A percentile compares a stretch with the other conserved stretches of the same genome.
Evolutionary conservation across 2,797 vertebrate genomes (phyloP).

Genomic region (Dermochelys coriacea): DNA sequence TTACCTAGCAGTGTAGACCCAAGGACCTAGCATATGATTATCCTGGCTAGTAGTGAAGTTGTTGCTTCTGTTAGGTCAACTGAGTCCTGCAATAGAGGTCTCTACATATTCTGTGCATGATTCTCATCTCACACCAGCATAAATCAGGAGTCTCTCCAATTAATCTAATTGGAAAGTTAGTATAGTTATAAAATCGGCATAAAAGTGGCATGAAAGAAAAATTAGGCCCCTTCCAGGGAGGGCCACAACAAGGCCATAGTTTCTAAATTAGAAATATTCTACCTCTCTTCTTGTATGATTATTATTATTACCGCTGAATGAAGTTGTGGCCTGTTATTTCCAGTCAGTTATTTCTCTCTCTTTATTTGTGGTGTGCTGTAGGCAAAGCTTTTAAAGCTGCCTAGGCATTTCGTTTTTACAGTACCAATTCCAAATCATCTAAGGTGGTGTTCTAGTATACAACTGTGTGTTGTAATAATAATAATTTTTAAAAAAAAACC

Average conservation of each 20-base stretch:
- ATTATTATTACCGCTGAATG: background rate
- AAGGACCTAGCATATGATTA: background rate
- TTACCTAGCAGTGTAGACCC: background rate
- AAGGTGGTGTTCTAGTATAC: background rate
- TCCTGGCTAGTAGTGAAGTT: background rate
- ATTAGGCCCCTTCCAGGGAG: background rate
- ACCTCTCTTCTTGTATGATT: rapidly evolving
- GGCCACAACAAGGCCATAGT: background rate
- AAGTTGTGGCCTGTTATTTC: slow-evolving; percentile 16
- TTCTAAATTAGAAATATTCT: background rate
- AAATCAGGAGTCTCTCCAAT: background rate
- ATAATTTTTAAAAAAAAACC: background rate
- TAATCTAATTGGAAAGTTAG: background rate
- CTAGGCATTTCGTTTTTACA: slow-evolving; percentile 14
- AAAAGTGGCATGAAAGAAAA: background rate
- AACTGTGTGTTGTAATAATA: slow-evolving; percentile 36
- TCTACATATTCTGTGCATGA: background rate
- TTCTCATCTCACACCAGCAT: background rate
- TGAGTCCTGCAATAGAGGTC: background rate
- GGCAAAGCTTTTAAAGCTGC: slow-evolving; percentile 28
- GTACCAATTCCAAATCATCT: slow-evolving; percentile 17
- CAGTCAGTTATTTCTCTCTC: background rate
- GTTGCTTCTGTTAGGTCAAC: background rate
- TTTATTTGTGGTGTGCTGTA: slow-evolving; percentile 1
- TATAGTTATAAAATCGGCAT: background rate